These are phyloP conservation scores for Muntiacus muntjak DNA, from an alignment of 2,113 vertebrate genomes.

Conservation along the genomic window DNA sequence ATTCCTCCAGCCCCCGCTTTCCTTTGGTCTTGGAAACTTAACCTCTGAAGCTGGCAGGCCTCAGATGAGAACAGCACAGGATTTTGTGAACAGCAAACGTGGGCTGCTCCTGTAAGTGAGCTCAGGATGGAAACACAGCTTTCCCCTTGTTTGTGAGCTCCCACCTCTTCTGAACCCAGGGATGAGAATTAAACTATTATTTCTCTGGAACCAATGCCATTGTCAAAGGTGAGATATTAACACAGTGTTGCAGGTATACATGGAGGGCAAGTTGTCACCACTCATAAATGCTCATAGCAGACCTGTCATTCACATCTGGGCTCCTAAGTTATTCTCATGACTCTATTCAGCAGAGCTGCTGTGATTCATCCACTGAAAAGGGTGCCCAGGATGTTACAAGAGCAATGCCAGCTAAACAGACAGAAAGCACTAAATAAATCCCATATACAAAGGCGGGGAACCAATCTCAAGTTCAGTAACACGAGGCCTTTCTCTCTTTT, in stretches of 20 bases:
- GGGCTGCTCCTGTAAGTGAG: background rate
- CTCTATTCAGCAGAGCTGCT: background rate
- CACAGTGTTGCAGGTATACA: background rate
- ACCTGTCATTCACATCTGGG: background rate
- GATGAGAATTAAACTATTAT: background rate
- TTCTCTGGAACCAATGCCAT: background rate
- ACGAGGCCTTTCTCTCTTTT: background rate
- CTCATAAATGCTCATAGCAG: background rate
- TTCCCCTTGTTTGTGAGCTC: background rate
- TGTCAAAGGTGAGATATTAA: background rate
- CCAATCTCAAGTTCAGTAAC: background rate
- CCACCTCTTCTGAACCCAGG: background rate
- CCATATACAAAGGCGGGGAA: background rate
- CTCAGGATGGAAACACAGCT: background rate
- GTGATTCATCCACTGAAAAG: background rate
- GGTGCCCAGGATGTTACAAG: background rate
- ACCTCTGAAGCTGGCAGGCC: slow-evolving; percentile 45
- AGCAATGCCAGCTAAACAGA: background rate
- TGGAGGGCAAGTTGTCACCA: background rate
- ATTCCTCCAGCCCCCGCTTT: slow-evolving; percentile 59
- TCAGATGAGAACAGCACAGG: slow-evolving; percentile 9
- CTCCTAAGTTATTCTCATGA: background rate
- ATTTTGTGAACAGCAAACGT: background rate
- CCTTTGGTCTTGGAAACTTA: slow-evolving; percentile 52
- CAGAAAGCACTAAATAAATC: background rate